Base-by-base conservation (phyloP, 2,797 vertebrate species). In the Anguilla pacifica region DNA sequence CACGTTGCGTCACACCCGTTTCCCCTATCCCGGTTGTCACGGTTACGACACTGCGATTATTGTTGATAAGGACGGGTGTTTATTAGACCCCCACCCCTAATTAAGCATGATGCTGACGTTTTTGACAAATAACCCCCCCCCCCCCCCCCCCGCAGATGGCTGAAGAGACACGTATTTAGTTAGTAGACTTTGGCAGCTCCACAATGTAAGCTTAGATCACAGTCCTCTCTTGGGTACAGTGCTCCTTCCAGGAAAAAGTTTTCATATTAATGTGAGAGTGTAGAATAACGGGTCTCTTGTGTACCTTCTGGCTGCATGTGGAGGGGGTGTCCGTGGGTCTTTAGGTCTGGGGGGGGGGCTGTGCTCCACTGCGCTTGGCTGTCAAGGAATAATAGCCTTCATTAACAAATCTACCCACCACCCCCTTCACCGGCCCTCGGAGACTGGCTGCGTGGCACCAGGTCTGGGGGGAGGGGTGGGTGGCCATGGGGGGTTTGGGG, bases 261-360 rank as follows among this genome's bases (percentile, higher is more conserved):
- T 88, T 88, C 87, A 79, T 88, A 88, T 74, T 85, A 74, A 87
- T 84, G 82, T 43, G 51, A 85, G 87, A 88, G 49, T 31, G 57
- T 57, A 49, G 87, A 88, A 88, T 88, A 88, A 88, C 77, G 87
- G 85, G 87, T 85, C 83, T 39, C 70, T 79, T 88, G 70, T 88
- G 67, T 72, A 51, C 51, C 72, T 84, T 83, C 51, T 72, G 87
- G 61, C 53, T 57, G 87, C 51, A 59, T 46, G n/a, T 77, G 70
- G 49, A 10, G 35, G 67, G 86, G 43, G 79, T 28, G 81, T 74
- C n/a, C 0, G 57, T 17, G 74, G 17, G 77, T 19, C 43, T 46
- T 25, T 6, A 28, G 77, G 77, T 81, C 17, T 25, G 43, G 6
- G 1, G 43, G 22, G 19, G 6, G 74, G 17, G 19, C 3, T 39